These are phyloP conservation scores for Cryptoprocta ferox DNA, from an alignment of 2,797 vertebrate genomes.

Conservation along the genomic window DNA sequence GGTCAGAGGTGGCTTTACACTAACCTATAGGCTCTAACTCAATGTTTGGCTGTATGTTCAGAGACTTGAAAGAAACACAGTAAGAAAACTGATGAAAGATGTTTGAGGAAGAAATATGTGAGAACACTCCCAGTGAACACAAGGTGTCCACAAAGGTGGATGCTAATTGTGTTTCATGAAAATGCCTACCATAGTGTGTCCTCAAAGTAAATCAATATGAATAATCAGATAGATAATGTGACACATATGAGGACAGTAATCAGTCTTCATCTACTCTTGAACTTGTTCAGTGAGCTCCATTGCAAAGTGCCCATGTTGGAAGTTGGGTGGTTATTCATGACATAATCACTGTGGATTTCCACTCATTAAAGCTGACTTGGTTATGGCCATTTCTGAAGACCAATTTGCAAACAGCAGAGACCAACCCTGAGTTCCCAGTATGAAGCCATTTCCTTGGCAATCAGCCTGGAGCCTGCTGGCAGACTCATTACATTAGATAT, in stretches of 20 bases:
- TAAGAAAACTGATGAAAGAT: neutral
- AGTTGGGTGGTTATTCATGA: neutral
- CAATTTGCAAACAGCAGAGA: neutral
- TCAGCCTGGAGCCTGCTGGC: neutral
- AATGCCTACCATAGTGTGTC: neutral
- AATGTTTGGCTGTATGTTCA: neutral
- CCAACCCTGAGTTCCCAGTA: neutral
- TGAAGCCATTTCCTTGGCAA: neutral
- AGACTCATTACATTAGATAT: neutral
- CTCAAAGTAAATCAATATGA: neutral
- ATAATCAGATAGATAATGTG: neutral
- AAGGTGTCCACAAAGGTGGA: neutral
- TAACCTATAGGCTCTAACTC: neutral
- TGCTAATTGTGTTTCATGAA: neutral
- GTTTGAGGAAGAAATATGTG: neutral
- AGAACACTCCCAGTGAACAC: neutral
- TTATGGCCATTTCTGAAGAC: neutral
- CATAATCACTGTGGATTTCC: neutral
- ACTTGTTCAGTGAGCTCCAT: neutral
- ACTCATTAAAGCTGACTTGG: neutral
- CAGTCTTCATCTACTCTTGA: neutral
- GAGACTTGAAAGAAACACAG: neutral
- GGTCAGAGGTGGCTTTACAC: neutral
- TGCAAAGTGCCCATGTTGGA: neutral
- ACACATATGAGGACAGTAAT: neutral